phyloP scores from a whole-genome alignment of 2,888 invertebrate species.

The Cheilosia scutellata region DNA sequence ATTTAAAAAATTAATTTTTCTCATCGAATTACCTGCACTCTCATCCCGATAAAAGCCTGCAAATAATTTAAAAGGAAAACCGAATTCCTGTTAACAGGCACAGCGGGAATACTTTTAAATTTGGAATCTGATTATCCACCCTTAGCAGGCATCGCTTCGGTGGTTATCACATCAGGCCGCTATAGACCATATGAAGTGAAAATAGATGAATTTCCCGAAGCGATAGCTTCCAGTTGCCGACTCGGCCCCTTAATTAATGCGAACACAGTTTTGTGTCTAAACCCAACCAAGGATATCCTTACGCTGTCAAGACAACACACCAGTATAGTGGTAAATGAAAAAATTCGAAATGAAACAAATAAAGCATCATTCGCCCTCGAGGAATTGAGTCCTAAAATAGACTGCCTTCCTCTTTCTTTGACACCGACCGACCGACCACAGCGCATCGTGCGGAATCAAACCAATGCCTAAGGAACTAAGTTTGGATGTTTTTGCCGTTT shows the following conservation, averaged over 20 bases:
- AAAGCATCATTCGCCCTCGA: conserved; percentile 59
- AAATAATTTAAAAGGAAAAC: neutral
- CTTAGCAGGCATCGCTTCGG: neutral
- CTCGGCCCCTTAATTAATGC: conserved; percentile 55
- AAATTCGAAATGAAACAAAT: conserved; percentile 32
- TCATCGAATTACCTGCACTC: neutral
- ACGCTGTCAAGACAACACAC: neutral
- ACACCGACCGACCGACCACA: neutral
- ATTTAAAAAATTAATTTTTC: no score
- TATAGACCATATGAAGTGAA: conserved; percentile 17
- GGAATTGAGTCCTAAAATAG: conserved; percentile 66
- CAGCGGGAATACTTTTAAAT: conserved; percentile 2
- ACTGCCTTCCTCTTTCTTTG: conserved; percentile 17
- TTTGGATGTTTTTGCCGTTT: neutral
- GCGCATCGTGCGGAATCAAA: neutral
- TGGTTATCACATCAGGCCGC: neutral
- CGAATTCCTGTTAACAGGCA: conserved; percentile 5
- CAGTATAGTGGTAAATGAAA: neutral
- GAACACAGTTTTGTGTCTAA: conserved; percentile 32
- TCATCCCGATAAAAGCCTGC: neutral
- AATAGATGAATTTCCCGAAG: conserved; percentile 33
- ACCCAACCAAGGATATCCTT: conserved; percentile 13
- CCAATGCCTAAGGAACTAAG: conserved; percentile 6
- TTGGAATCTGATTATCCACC: conserved; percentile 32
- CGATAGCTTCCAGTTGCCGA: conserved; percentile 27